phyloP scores from a whole-genome alignment of 2,888 invertebrate genomes.

The Tridacna crocea region DNA sequence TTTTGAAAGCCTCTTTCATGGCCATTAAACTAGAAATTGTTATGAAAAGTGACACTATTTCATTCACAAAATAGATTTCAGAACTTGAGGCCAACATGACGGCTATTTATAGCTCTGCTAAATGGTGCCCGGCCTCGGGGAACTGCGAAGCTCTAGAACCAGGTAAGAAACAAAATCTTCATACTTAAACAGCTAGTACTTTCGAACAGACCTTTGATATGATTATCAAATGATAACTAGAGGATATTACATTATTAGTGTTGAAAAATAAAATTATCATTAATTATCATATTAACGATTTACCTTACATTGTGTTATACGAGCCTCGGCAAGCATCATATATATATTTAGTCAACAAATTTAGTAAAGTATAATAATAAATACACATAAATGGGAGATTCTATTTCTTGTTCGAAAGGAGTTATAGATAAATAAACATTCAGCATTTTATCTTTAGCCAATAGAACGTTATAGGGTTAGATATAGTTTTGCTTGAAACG shows the following conservation, averaged over 20 bases:
- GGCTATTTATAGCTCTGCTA: conserved; percentile 87
- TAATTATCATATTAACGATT: neutral
- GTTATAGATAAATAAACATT: no score
- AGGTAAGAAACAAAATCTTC: conserved; percentile 39
- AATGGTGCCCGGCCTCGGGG: conserved; percentile 49
- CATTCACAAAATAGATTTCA: conserved; percentile 78
- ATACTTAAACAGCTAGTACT: neutral
- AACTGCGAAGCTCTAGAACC: conserved; percentile 61
- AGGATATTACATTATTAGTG: neutral
- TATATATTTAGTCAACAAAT: neutral
- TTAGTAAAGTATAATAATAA: neutral
- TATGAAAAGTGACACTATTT: no score
- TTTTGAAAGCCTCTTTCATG: no score
- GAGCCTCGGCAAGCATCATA: neutral
- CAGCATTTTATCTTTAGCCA: no score
- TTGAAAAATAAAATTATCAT: no score
- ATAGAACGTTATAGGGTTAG: no score
- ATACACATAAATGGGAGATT: neutral
- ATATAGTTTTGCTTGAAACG: no score
- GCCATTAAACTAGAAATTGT: no score
- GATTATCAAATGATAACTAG: neutral
- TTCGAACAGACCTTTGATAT: neutral
- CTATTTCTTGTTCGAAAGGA: no score
- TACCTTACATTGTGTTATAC: no score
- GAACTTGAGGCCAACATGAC: conserved; percentile 86